These are phyloP conservation scores for Tamias sibiricus DNA, from an alignment of 2,113 vertebrate genomes.

Conservation along the genomic window DNA sequence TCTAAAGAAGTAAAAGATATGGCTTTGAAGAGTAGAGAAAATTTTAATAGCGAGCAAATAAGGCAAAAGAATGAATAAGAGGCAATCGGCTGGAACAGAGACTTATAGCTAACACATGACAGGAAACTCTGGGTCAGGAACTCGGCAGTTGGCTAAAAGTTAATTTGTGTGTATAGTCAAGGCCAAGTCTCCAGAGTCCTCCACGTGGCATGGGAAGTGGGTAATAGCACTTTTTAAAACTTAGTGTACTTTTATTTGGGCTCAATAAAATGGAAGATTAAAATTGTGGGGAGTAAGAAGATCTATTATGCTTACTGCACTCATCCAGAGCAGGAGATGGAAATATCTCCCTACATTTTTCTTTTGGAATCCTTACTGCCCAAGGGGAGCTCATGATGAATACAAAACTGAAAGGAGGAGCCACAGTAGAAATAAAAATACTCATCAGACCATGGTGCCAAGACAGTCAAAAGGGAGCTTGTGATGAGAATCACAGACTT, in stretches of 20 bases:
- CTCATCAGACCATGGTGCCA: constrained; percentile 9
- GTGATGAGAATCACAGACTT: constrained; percentile 57
- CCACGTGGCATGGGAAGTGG: neutral
- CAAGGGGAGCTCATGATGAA: neutral
- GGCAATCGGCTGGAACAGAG: neutral
- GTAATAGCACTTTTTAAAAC: neutral
- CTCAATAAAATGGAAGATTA: neutral
- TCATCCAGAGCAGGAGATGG: neutral
- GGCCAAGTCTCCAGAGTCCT: neutral
- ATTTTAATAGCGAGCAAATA: neutral
- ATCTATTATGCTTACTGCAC: neutral
- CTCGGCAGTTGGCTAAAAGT: neutral
- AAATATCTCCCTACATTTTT: constrained; percentile 11
- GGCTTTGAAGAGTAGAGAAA: neutral
- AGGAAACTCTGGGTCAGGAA: neutral
- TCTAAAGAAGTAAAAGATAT: neutral
- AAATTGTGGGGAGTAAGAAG: neutral
- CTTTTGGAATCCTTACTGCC: constrained; percentile 40
- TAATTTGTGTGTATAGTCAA: constrained; percentile 16
- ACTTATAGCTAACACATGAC: neutral
- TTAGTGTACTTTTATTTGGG: neutral
- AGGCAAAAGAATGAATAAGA: neutral
- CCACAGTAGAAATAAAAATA: constrained; percentile 4
- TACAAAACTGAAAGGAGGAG: neutral
- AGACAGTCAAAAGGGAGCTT: neutral